phyloP scores from a whole-genome alignment of 2,113 vertebrate genomes.

The Zeus faber region DNA sequence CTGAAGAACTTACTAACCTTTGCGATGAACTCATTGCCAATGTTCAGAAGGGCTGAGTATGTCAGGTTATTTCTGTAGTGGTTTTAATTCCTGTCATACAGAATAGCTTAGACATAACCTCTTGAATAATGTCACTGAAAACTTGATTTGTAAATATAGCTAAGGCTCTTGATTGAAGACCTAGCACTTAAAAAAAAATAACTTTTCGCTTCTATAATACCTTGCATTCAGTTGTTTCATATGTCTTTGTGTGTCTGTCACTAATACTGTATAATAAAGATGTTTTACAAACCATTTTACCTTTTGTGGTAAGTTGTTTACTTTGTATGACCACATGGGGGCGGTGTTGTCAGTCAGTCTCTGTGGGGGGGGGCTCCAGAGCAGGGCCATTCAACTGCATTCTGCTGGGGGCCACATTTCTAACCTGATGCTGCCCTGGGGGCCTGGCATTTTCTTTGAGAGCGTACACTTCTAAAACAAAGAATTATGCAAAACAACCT shows the following conservation, averaged over 20 bases:
- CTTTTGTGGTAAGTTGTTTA: background rate
- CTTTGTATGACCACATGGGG: constrained; percentile 34
- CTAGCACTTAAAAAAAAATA: background rate
- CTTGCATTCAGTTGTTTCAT: background rate
- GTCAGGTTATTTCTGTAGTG: constrained; percentile 33
- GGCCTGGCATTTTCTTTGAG: too few species aligned
- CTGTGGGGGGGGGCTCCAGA: too few species aligned
- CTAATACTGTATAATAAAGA: constrained; percentile 52
- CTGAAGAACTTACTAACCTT: constrained; percentile 81
- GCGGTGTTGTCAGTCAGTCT: constrained; percentile 30
- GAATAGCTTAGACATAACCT: constrained; percentile 4
- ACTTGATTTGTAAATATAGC: constrained; percentile 1
- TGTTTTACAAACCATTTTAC: constrained; percentile 10
- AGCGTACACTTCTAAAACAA: too few species aligned
- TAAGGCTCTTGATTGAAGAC: background rate
- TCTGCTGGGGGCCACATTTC: too few species aligned
- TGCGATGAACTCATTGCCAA: constrained; percentile 83
- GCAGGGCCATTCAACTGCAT: too few species aligned
- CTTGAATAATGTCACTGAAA: background rate
- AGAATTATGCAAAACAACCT: too few species aligned
- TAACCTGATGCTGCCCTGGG: too few species aligned
- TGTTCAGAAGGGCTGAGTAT: constrained; percentile 64
- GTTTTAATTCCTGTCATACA: constrained; percentile 9
- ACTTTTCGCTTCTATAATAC: background rate
- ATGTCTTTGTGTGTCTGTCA: background rate